Base-by-base conservation (phyloP, 2,888 invertebrate species). In the Smittia aterrima region DNA sequence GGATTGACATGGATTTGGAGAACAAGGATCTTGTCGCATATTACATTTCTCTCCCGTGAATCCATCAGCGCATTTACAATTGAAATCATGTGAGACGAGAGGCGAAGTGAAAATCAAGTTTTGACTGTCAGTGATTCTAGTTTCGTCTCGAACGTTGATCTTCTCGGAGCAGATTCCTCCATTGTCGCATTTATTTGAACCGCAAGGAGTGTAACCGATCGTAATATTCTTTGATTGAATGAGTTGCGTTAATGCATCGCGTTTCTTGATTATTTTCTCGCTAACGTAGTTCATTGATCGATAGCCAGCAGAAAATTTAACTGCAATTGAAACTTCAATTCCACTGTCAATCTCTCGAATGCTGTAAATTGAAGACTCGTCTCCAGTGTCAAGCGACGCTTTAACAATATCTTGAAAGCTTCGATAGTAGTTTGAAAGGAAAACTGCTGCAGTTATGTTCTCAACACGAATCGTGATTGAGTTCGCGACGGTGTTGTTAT, bases 11-110 rank as follows among this genome's bases (percentile, higher is more conserved):
- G 96, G 96, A 80, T 92, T 94, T 0, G 94, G 93, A 24, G 90
- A 87, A 79, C 96, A 95, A 0, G 97, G 97, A 84, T 96, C 95
- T 84, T 94, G 93, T 6, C 93, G 87, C 79, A 90, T 90, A 79
- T 93, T 92, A 81, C 96, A 96, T 75, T 89, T 88, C 0, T 86
- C 85, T 0, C 96, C 96, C 13, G 90, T 92, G 80, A 92, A 96
- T 58, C 94, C 93, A 76, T 92, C 91, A 0, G 89, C 87, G 79
- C 96, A 96, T 76, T 89, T 88, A 80, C 96, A 96, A 1, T 84
- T 85, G 80, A 90, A 92, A 77, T 92, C 91, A 79, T 94, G 91
- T 7, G 86, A 85, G 0, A 96, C 88, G 54, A 88, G 82, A 0
- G 96, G 95, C 0, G 94, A 92, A 20, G 95, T 93, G 66, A 96